phyloP scores from a whole-genome alignment of 1,140 invertebrate species.

The Drosophila guanche region DNA sequence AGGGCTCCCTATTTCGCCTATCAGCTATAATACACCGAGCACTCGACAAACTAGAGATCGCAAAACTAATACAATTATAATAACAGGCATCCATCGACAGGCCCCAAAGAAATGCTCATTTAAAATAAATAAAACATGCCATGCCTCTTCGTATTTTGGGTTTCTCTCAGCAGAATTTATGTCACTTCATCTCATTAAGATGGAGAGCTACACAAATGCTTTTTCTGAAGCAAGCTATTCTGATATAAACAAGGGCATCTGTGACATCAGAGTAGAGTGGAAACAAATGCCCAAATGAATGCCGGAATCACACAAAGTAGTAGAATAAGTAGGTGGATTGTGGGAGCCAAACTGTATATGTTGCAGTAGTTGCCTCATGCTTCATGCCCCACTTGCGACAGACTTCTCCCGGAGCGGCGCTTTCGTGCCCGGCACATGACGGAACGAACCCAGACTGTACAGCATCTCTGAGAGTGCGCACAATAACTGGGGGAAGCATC shows the following conservation, averaged over 20 bases:
- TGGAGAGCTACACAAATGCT: conserved; percentile 16
- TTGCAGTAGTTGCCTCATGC: background rate
- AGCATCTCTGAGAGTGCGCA: background rate
- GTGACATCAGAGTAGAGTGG: conserved; percentile 3
- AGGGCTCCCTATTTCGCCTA: too few relatives aligned
- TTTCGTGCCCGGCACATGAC: conserved; percentile 51
- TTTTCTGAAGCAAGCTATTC: conserved; percentile 19
- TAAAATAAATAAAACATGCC: background rate
- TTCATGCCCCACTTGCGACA: conserved; percentile 25
- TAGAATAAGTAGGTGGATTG: conserved; percentile 17
- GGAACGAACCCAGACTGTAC: conserved; percentile 30
- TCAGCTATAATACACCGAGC: too few relatives aligned
- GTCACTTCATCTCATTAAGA: conserved; percentile 1
- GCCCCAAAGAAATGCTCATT: conserved; percentile 7
- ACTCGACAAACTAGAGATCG: too few relatives aligned
- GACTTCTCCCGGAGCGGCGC: too few relatives aligned
- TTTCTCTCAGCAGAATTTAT: conserved; percentile 14
- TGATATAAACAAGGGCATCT: background rate
- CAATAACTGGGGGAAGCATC: background rate
- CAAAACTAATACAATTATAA: too few relatives aligned
- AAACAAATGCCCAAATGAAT: conserved; percentile 18
- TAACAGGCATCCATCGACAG: conserved; percentile 31
- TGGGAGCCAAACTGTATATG: background rate
- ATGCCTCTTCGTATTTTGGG: conserved; percentile 5
- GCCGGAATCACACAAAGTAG: conserved; percentile 9